Evolutionary conservation across 2,797 vertebrate species (phyloP), one percentile per base, ranked within the genome.

Genomic region (Vespertilio murinus): DNA sequence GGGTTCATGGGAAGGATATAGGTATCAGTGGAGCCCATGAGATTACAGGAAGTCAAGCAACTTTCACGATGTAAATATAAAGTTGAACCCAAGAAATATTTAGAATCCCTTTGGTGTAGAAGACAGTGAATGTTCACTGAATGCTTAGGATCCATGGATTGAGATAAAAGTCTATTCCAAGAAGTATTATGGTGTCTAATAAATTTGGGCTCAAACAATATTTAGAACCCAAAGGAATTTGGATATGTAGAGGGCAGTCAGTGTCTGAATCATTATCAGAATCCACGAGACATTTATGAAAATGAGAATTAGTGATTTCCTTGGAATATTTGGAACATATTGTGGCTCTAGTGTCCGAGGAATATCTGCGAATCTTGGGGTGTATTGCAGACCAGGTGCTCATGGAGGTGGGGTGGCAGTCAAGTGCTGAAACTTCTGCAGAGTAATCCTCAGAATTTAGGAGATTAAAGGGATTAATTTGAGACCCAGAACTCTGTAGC

Each of bases 11-110:
- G 69, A 84, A 71, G 61, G 10, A 33, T 73, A 11, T 2, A 4
- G 3, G n/a, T n/a, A 81, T 47, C 16, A 69, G 61, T 64, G 73
- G 28, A 74, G 6, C 8, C 28, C 70, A 64, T 61, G 49, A 59
- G 42, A 56, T 82, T 94, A 82, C 86, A 83, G 23, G 86, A 12
- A 91, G 64, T 45, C 56, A 80, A 89, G 49, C 9, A 91, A 74
- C 65, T 89, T 93, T 91, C 75, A 89, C 12, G 94, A 42, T 94
- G 64, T 78, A 95, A 91, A 74, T 88, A 90, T 59, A 67, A 95
- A 84, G 47, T 73, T 59, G 90, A 81, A 30, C 12, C 47, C 30
- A 84, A 40, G 17, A 52, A 94, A 90, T 65, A 82, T 54, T 89
- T 95, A 83, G 45, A 85, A 74, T 82, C 35, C 33, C 49, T 84